These are phyloP conservation scores for Heliangelus exortis DNA, from an alignment of 2,797 vertebrate genomes.

Conservation along the genomic window DNA sequence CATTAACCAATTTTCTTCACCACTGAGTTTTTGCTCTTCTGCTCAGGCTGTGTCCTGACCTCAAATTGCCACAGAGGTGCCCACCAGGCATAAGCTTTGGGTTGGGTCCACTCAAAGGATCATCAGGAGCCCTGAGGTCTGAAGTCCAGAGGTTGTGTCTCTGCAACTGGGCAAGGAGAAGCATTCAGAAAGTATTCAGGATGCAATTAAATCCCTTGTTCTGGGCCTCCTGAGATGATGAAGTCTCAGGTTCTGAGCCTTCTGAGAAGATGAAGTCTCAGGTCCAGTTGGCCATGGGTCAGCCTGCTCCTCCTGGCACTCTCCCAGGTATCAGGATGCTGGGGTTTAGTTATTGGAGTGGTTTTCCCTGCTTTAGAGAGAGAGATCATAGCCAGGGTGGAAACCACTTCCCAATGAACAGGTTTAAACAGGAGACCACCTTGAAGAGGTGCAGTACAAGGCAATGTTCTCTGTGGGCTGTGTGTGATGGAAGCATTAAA, in stretches of 20 bases:
- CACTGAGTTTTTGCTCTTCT: neutral
- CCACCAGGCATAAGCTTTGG: neutral
- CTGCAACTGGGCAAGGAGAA: neutral
- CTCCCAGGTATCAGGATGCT: rapidly evolving
- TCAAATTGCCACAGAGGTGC: too few relatives aligned
- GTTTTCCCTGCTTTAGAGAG: neutral
- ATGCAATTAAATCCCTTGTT: neutral
- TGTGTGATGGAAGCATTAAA: neutral
- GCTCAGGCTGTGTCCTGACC: neutral
- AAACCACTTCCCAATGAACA: neutral
- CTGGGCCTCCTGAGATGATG: neutral
- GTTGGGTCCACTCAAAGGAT: rapidly evolving
- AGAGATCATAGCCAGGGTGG: too few relatives aligned
- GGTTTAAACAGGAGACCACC: neutral
- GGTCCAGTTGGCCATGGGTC: neutral
- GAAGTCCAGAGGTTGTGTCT: neutral
- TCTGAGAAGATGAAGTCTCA: neutral
- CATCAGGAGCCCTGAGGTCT: neutral
- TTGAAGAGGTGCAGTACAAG: neutral
- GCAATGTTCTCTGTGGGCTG: neutral
- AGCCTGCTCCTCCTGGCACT: too few relatives aligned
- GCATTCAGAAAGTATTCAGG: neutral
- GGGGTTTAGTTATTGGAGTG: neutral
- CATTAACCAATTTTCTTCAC: neutral
- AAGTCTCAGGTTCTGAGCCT: neutral